Evolutionary conservation across 2,888 invertebrate species (phyloP).

Genomic region (Megamerina dolium): DNA sequence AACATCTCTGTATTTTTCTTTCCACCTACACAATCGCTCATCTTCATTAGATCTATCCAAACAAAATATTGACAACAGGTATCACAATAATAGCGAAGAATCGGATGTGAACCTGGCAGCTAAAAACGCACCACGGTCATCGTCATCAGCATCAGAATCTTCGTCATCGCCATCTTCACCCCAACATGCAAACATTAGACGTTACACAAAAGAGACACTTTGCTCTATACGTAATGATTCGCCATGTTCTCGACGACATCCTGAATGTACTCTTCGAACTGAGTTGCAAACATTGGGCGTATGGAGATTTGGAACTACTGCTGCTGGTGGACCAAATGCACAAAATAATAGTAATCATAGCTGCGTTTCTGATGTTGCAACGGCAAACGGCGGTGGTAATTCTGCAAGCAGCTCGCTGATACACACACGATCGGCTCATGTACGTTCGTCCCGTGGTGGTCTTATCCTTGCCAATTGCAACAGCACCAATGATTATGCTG

Average conservation of each 20-base stretch:
- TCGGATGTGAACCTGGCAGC: too few relatives aligned
- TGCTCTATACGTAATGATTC: conserved; percentile 65
- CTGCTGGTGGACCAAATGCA: conserved; percentile 2
- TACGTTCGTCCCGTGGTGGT: conserved; percentile 16
- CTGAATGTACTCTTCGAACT: conserved; percentile 60
- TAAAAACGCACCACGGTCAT: too few relatives aligned
- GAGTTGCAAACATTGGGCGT: conserved; percentile 36
- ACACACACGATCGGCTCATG: conserved; percentile 1
- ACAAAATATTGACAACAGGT: too few relatives aligned
- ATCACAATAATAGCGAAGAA: too few relatives aligned
- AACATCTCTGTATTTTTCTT: too few relatives aligned
- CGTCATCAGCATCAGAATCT: too few relatives aligned
- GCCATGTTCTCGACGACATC: conserved; percentile 63
- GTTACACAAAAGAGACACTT: conserved; percentile 64
- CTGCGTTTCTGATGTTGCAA: conserved; percentile 26
- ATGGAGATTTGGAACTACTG: conserved; percentile 51
- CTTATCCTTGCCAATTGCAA: too few relatives aligned
- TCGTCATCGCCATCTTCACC: too few relatives aligned
- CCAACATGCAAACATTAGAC: conserved; percentile 33
- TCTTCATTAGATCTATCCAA: too few relatives aligned
- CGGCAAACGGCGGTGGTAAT: not conserved
- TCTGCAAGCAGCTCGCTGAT: conserved; percentile 4
- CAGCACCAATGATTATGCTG: conserved; percentile 8
- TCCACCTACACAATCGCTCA: too few relatives aligned
- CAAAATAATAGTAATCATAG: conserved; percentile 23